phyloP scores from a whole-genome alignment of 2,797 vertebrate species.

The Dallia pectoralis region DNA sequence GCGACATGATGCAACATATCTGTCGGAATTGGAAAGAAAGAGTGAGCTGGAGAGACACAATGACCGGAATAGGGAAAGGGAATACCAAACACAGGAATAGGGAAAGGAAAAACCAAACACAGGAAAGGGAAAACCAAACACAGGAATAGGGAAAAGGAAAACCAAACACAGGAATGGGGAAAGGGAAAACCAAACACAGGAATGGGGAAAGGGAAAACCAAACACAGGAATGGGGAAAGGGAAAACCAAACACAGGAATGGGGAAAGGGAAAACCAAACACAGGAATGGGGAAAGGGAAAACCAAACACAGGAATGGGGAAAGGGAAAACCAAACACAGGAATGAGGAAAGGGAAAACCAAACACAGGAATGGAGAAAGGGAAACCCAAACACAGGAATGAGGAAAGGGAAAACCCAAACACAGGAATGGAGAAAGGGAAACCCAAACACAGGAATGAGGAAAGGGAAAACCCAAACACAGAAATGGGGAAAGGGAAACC shows the following conservation, averaged over 20 bases:
- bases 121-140: background rate
- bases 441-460: background rate
- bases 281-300: background rate
- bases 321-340: too few species aligned
- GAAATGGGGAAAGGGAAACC: slow-evolving; percentile 10
- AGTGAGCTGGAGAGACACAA: background rate
- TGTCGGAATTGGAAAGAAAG: background rate
- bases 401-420: background rate
- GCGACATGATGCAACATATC: background rate
- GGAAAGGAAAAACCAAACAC: background rate
- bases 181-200: too few species aligned
- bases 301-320: background rate
- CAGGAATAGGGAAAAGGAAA: background rate
- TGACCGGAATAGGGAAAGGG: too few species aligned
- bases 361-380: slow-evolving; percentile 12
- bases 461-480: slow-evolving; percentile 21
- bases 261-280: background rate
- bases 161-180: background rate
- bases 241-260: too few species aligned
- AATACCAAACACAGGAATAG: background rate
- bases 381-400: too few species aligned
- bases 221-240: slow-evolving; percentile 12
- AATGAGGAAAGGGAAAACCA: background rate
- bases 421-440: background rate
- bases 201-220: background rate